These are phyloP conservation scores for Heliconius cydno DNA, from an alignment of 2,888 invertebrate species.

Conservation along the genomic window DNA sequence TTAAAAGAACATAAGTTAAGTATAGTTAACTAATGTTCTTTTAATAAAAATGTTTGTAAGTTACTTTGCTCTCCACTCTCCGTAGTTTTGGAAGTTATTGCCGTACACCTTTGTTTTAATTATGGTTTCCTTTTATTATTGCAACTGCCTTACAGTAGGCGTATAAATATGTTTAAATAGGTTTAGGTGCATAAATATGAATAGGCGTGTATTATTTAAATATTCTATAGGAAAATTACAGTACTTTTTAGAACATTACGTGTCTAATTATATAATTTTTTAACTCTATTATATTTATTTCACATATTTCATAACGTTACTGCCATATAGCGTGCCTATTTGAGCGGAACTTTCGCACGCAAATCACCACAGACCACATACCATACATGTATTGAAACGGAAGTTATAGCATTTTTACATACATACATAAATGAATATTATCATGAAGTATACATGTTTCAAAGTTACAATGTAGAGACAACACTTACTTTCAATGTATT, in stretches of 20 bases:
- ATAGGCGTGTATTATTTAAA: not conserved
- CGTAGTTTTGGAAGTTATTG: too few relatives aligned
- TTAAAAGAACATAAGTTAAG: too few relatives aligned
- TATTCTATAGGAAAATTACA: not conserved
- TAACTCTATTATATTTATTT: constrained; percentile 3
- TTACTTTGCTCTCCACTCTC: not conserved
- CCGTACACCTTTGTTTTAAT: not conserved
- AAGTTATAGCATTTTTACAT: constrained; percentile 10
- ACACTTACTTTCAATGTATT: too few relatives aligned
- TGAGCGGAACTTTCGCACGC: constrained; percentile 24
- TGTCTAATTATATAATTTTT: not conserved
- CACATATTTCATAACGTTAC: constrained; percentile 7
- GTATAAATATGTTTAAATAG: not conserved
- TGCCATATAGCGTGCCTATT: constrained; percentile 18
- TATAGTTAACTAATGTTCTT: not conserved
- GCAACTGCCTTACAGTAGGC: not conserved
- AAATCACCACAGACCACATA: not conserved
- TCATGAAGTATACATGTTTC: not conserved
- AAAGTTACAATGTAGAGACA: not conserved
- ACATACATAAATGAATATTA: not conserved
- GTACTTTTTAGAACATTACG: not conserved
- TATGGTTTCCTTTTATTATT: not conserved
- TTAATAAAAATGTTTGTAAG: not conserved
- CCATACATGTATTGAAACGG: not conserved
- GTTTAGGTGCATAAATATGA: not conserved